Evolutionary conservation across 2,888 invertebrate species (phyloP), one percentile per base, ranked within the genome.

Genomic region (Phengaris alcon): DNA sequence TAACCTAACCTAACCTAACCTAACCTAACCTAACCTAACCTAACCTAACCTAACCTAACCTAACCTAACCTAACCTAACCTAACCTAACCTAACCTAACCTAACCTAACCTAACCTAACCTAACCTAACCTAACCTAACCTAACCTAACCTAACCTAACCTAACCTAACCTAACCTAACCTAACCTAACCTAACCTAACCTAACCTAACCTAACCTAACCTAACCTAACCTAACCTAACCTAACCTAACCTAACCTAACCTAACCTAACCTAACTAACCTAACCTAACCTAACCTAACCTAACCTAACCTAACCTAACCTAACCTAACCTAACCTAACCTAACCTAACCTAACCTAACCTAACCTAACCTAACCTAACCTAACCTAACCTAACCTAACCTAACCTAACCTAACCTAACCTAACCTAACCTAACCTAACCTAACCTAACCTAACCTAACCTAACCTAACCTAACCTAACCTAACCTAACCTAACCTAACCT

Each of bases 1-100:
- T 79, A 79, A 78, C 80, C 78, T 78, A 79, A 78, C 80, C 79
- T 77, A 79, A 77, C 80, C 77, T 76, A 78, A 76, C 78, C 77
- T 78, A 80, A 77, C 77, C 80, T 80, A 82, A 78, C 80, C 79
- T 81, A 82, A 79, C 82, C 81, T 80, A 81, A 79, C 80, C 80
- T 80, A 81, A 78, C 78, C 78, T 77, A 77, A 77, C 78, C 78
- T 76, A 77, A 77, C 78, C 78, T 76, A 77, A 77, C 77, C 78
- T 76, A 76, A 77, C 76, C 78, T 76, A 76, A 77, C 77, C 78
- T 77, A 75, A 77, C 77, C 78, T 77, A 77, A 77, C 77, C 79
- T 77, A 77, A 77, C 77, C 79, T 77, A 77, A 77, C 77, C 77
- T 77, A 77, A 78, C 78, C 79, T 78, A 77, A 78, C 78, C 79